phyloP scores from a whole-genome alignment of 2,797 vertebrate genomes.

The Triplophysa yarkandensis region DNA sequence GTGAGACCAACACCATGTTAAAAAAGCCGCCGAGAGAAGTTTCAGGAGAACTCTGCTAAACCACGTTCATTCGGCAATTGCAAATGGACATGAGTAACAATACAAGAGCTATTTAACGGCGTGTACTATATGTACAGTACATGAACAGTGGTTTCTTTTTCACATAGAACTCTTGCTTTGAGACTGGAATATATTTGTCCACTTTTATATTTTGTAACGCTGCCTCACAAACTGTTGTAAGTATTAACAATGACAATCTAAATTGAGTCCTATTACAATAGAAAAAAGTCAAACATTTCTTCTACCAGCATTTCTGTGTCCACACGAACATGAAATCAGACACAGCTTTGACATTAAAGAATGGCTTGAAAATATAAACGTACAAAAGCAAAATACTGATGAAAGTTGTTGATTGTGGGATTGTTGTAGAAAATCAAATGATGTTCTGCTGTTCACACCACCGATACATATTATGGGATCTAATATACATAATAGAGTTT shows the following conservation, averaged over 20 bases:
- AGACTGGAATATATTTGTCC: conserved; percentile 10
- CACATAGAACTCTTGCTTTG: not conserved
- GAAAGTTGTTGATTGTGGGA: not conserved
- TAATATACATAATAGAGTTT: not conserved
- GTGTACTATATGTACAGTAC: not conserved
- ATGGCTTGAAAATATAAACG: not conserved
- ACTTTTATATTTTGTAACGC: not conserved
- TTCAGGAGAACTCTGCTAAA: conserved; percentile 3
- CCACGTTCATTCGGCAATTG: conserved; percentile 1
- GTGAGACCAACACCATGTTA: not conserved
- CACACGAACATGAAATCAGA: not conserved
- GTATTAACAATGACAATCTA: not conserved
- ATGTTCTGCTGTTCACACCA: not conserved
- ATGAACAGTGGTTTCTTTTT: not conserved
- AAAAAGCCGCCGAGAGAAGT: too few relatives aligned
- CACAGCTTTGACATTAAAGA: not conserved
- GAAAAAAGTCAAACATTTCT: not conserved
- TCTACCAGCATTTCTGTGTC: conserved; percentile 14
- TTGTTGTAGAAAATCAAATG: not conserved
- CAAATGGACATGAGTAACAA: not conserved
- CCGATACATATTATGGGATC: not conserved
- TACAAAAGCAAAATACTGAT: not conserved
- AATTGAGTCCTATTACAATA: not conserved
- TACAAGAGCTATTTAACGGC: not conserved
- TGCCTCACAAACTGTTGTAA: not conserved